Evolutionary conservation across 1,140 invertebrate genomes (phyloP), one percentile per base, ranked within the genome.

Genomic region (Galendromus occidentalis): DNA sequence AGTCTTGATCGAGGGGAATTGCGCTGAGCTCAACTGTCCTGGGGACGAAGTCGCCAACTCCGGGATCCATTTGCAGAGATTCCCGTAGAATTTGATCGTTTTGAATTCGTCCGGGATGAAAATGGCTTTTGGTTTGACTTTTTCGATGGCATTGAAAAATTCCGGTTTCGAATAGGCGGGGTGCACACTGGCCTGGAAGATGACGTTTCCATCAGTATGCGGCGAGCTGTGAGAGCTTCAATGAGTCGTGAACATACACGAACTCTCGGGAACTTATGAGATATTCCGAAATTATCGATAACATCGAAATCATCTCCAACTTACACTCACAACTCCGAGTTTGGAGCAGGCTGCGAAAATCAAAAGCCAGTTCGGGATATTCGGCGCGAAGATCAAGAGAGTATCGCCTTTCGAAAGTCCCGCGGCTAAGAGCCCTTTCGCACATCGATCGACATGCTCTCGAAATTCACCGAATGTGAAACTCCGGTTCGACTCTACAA

Each of bases 31-130:
- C 7, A 69, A 9, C 17, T 68, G 17, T 22, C 55, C 42, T n/a
- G 47, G 64, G 41, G n/a, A 1, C 29, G 47, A 45, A 1, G 28
- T 65, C 14, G 68, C 42, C 20, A 80, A 64, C 68, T 79, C 77
- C 30, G 77, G 78, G 39, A 76, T 72, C 22, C 74, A 71, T 6
- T 75, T 55, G 9, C 76, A 74, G 25, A 92, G 68, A 69, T 85
- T 82, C 4, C 83, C 73, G 67, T 86, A 84, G 72, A 88, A 93
- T 68, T 89, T 77, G 68, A 85, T 82, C 0, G 74, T 80, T 70
- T 82, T 85, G 67, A 84, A 84, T 4, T 71, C 75, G 22, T 84
- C 81, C 0, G 83, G 80, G 1, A 83, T 78, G 4, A 94, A 72
- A 0, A 93, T 72, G 0, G 83, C 83, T 71, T 85, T 88, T 5